Evolutionary conservation across 2,888 invertebrate species (phyloP).

Genomic region (Chesias legatella): DNA sequence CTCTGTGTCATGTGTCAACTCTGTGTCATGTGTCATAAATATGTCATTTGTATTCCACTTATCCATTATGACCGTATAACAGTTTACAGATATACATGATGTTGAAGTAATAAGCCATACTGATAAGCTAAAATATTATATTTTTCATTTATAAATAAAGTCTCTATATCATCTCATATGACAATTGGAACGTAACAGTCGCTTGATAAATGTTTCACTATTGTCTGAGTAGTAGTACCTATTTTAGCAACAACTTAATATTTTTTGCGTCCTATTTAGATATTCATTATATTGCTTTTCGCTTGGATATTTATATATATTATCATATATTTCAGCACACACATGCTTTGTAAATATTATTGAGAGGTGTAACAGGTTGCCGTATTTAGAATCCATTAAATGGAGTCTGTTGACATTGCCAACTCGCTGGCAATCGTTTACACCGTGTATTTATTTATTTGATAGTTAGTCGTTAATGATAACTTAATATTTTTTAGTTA

Average conservation of each 20-base stretch:
- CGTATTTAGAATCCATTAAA: constrained; percentile 47
- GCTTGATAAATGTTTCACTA: too few species aligned
- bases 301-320: constrained; percentile 46
- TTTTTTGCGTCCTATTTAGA: constrained; percentile 35
- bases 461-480: constrained; percentile 42
- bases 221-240: too few species aligned
- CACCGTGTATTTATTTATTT: constrained; percentile 61
- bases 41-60: too few species aligned
- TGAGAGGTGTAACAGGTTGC: constrained; percentile 67
- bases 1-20: too few species aligned
- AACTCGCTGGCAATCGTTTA: constrained; percentile 50
- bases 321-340: constrained; percentile 62
- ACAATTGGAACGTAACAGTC: too few species aligned
- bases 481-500: constrained; percentile 51
- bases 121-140: too few species aligned
- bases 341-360: constrained; percentile 66
- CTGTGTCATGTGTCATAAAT: constrained; percentile 15
- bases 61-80: too few species aligned
- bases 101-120: too few species aligned
- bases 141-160: too few species aligned
- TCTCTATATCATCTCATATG: too few species aligned
- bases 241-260: too few species aligned
- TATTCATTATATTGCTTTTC: constrained; percentile 36
- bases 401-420: constrained; percentile 38
- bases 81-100: too few species aligned